A percentile compares a stretch with the other conserved stretches of the same genome.
Evolutionary conservation across 2,797 vertebrate genomes (phyloP).

Genomic region (Morelia viridis): DNA sequence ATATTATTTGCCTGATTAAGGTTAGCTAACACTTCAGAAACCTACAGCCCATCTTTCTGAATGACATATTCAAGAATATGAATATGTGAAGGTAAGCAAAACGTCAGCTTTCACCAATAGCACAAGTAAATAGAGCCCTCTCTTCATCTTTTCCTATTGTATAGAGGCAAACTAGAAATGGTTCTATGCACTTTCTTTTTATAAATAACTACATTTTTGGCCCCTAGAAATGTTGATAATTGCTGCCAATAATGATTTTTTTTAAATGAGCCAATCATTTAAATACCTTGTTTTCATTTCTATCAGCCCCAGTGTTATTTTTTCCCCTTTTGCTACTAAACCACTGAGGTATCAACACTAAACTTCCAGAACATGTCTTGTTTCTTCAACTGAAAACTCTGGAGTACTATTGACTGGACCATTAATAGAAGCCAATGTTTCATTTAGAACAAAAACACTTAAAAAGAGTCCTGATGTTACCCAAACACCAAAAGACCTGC

Average conservation of each 20-base stretch:
- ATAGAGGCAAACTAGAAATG: not conserved
- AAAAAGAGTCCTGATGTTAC: not conserved
- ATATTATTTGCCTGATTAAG: constrained; percentile 29
- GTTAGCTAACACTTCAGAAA: not conserved
- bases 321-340: not conserved
- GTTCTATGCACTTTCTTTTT: not conserved
- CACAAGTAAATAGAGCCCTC: constrained; percentile 21
- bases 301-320: not conserved
- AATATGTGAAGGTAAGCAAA: not conserved
- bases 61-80: constrained; percentile 1
- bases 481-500: not conserved
- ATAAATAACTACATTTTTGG: not conserved
- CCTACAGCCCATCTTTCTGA: not conserved
- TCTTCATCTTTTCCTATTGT: not conserved
- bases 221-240: not conserved
- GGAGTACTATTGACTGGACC: not conserved
- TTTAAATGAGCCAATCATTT: not conserved
- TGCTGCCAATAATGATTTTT: not conserved
- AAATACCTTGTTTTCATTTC: not conserved
- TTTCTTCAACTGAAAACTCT: not conserved
- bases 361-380: not conserved
- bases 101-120: constrained; percentile 11
- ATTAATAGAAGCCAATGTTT: not conserved
- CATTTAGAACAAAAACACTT: not conserved
- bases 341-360: not conserved